These are phyloP conservation scores for Nicator chloris DNA, from an alignment of 2,113 vertebrate genomes.

Conservation along the genomic window DNA sequence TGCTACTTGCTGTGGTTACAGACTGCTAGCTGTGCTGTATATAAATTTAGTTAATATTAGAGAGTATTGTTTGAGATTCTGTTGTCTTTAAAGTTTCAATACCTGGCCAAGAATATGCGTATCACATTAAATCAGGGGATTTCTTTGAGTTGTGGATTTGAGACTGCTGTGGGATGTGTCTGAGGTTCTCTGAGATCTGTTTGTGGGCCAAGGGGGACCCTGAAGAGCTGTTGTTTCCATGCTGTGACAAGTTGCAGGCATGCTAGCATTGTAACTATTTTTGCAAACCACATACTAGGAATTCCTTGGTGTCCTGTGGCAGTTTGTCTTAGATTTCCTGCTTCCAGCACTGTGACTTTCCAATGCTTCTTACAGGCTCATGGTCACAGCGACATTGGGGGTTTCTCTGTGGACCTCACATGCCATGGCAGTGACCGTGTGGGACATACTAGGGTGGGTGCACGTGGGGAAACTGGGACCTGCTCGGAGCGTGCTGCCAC, in stretches of 20 bases:
- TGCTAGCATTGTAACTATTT: neutral
- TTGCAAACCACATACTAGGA: neutral
- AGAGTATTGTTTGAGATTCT: neutral
- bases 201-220: neutral
- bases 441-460: fast-evolving
- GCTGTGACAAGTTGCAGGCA: neutral
- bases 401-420: neutral
- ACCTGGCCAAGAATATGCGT: neutral
- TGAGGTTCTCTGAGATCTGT: neutral
- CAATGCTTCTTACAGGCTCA: neutral
- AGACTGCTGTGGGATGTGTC: neutral
- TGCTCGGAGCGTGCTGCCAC: fast-evolving
- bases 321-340: neutral
- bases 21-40: neutral
- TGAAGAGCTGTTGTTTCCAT: neutral
- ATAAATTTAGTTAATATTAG: neutral
- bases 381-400: fast-evolving
- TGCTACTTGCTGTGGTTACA: neutral
- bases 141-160: neutral
- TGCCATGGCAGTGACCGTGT: fast-evolving
- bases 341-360: neutral
- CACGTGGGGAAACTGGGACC: neutral
- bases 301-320: neutral
- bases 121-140: neutral
- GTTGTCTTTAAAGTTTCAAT: neutral